These are phyloP conservation scores for Hirudo medicinalis DNA, from an alignment of 1,140 invertebrate genomes.

Conservation along the genomic window DNA sequence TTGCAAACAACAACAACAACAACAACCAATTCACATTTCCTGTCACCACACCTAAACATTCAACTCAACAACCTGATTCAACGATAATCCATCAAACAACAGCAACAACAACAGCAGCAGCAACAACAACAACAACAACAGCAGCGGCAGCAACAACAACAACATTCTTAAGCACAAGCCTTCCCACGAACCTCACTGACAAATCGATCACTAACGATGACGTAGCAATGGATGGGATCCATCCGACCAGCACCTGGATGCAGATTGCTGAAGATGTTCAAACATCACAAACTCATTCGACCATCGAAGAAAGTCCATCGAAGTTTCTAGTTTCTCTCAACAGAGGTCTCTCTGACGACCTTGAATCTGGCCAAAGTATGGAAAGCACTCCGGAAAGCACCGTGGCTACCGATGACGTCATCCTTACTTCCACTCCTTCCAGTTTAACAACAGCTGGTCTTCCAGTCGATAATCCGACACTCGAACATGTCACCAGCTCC, in stretches of 20 bases:
- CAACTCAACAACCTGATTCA: too few species aligned
- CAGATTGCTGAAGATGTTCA: neutral
- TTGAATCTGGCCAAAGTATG: neutral
- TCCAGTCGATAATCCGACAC: neutral
- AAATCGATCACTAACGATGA: neutral
- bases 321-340: neutral
- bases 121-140: neutral
- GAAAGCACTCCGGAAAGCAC: neutral
- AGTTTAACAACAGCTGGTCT: neutral
- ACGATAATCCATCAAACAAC: neutral
- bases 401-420: neutral
- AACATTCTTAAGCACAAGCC: neutral
- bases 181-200: neutral
- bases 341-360: neutral
- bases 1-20: too few species aligned
- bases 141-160: neutral
- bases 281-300: too few species aligned
- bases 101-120: neutral
- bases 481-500: too few species aligned
- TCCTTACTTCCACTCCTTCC: neutral
- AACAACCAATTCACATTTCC: too few species aligned
- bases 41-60: too few species aligned
- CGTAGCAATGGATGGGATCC: neutral
- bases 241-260: neutral
- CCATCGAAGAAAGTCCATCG: too few species aligned